A percentile compares a stretch with the other conserved stretches of the same genome.
Evolutionary conservation across 1,140 invertebrate species (phyloP).

Genomic region (Heliconius hermathena): DNA sequence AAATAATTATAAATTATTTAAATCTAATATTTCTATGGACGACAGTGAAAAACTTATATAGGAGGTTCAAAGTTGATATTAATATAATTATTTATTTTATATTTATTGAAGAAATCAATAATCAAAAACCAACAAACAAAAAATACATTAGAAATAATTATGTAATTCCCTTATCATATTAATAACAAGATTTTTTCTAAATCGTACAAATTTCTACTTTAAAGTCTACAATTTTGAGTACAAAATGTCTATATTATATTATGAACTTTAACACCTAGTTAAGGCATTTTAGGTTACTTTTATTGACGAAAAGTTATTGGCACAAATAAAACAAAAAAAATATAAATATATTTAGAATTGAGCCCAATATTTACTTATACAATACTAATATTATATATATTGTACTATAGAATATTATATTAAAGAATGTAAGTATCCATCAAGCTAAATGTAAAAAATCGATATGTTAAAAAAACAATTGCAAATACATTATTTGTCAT

Average conservation of each 20-base stretch:
- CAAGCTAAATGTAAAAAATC: no score
- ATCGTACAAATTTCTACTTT: slow-evolving; percentile 1
- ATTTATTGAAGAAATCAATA: neutral
- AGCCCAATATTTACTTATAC: neutral
- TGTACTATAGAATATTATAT: no score
- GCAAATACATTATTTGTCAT: no score
- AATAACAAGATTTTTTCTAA: neutral
- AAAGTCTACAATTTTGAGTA: slow-evolving; percentile 3
- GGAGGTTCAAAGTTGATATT: neutral
- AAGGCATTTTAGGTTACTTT: slow-evolving; percentile 12
- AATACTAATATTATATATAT: neutral
- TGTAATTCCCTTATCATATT: neutral
- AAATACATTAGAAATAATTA: neutral
- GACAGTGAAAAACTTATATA: neutral
- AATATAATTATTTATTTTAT: neutral
- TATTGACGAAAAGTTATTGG: neutral
- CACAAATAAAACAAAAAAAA: no score
- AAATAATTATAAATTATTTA: neutral
- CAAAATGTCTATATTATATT: neutral
- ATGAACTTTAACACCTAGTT: neutral
- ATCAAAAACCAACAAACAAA: neutral
- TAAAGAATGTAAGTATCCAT: no score
- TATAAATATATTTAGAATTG: no score
- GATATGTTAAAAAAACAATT: no score
- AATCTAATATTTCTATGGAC: neutral